Evolutionary conservation across 2,113 vertebrate species (phyloP).

Genomic region (Plestiodon gilberti): DNA sequence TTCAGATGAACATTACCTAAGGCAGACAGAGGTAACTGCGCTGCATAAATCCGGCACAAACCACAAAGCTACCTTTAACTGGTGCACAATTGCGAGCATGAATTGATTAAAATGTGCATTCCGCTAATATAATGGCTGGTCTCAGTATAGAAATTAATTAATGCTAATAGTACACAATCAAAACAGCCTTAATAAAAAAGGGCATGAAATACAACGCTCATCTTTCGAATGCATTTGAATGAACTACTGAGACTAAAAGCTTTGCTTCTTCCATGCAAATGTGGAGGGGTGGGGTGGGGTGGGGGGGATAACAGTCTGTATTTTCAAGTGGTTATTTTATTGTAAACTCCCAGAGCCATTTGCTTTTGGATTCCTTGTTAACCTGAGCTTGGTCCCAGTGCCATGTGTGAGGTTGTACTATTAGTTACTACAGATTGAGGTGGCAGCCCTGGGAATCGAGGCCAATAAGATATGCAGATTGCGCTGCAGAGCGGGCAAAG

Average conservation of each 20-base stretch:
- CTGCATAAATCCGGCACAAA: slow-evolving; percentile 56
- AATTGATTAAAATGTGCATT: slow-evolving; percentile 79
- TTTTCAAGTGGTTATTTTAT: slow-evolving; percentile 67
- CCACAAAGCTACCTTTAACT: slow-evolving; percentile 62
- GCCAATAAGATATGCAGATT: slow-evolving; percentile 63
- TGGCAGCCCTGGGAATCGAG: slow-evolving; percentile 59
- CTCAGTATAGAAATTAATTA: slow-evolving; percentile 81
- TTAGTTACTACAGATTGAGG: slow-evolving; percentile 66
- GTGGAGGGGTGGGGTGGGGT: background rate
- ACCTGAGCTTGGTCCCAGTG: slow-evolving; percentile 55
- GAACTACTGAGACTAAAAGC: slow-evolving; percentile 75
- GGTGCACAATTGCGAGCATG: slow-evolving; percentile 58
- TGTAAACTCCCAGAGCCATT: slow-evolving; percentile 60
- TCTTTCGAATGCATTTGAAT: slow-evolving; percentile 77
- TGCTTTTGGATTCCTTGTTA: slow-evolving; percentile 62
- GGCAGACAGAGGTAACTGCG: slow-evolving; percentile 47
- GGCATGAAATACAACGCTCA: slow-evolving; percentile 82
- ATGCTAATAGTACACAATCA: slow-evolving; percentile 80
- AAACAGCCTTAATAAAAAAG: slow-evolving; percentile 71
- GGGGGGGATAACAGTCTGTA: slow-evolving; percentile 57
- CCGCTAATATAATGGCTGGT: slow-evolving; percentile 68
- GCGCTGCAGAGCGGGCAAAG: slow-evolving; percentile 49
- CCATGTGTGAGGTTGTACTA: slow-evolving; percentile 60
- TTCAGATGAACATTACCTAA: slow-evolving; percentile 52
- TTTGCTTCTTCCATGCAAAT: slow-evolving; percentile 71